Conservation (phyloP, 1,140 invertebrate species). For the Harpegnathos saltator region DNA sequence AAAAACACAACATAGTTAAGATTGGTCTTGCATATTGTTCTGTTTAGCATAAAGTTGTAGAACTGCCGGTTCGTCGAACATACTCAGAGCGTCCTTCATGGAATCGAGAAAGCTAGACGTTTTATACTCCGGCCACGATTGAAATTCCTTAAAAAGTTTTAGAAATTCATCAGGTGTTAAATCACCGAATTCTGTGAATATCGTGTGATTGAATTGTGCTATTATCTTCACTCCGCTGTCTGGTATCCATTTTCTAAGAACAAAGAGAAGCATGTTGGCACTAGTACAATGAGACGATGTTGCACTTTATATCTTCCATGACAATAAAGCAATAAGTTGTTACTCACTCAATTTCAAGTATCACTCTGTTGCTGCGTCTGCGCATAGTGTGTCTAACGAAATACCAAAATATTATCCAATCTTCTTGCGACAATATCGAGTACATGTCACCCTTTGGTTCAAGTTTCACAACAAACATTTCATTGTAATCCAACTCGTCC, state of each 20-base stretch:
- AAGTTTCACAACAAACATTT: constrained; percentile 75
- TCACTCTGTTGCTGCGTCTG: constrained; percentile 71
- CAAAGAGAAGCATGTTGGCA: constrained; percentile 37
- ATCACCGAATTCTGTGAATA: constrained; percentile 84
- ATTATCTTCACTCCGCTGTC: constrained; percentile 85
- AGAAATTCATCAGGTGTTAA: constrained; percentile 79
- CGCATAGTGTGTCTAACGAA: constrained; percentile 79
- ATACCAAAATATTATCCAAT: constrained; percentile 80
- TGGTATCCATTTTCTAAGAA: constrained; percentile 82
- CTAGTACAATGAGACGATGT: constrained; percentile 16
- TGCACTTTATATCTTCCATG: not conserved
- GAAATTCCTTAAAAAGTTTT: constrained; percentile 82
- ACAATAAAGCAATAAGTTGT: too few relatives aligned
- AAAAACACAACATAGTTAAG: not conserved
- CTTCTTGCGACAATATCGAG: constrained; percentile 41
- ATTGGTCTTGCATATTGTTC: not conserved
- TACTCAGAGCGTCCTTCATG: not conserved
- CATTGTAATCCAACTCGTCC: constrained; percentile 2
- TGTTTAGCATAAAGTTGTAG: not conserved
- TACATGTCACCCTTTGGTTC: constrained; percentile 76
- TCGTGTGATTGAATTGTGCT: constrained; percentile 76
- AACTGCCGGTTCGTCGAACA: not conserved
- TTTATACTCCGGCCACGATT: constrained; percentile 83
- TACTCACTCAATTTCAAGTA: constrained; percentile 83
- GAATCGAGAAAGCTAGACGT: constrained; percentile 54